phyloP scores from a whole-genome alignment of 2,888 invertebrate species.

The Tetrapedia diversipes region DNA sequence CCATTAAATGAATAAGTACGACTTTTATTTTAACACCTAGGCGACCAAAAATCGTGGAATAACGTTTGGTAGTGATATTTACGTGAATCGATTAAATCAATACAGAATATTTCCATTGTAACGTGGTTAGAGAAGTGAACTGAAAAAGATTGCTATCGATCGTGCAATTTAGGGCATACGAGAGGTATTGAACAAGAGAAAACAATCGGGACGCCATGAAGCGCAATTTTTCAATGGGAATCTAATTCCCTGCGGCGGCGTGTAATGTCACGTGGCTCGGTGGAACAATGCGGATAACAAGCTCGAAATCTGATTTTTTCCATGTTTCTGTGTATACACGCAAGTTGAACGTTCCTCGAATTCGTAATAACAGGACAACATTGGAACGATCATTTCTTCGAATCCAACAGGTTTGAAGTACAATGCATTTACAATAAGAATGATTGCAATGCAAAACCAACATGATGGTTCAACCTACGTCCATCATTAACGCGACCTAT shows the following conservation, averaged over 20 bases:
- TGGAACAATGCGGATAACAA: conserved; percentile 42
- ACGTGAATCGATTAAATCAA: not conserved
- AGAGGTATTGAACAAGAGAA: not conserved
- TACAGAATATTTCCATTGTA: not conserved
- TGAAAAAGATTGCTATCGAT: conserved; percentile 24
- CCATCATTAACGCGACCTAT: too few relatives aligned
- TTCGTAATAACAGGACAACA: conserved; percentile 1
- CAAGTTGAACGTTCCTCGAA: not conserved
- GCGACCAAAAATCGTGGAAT: too few relatives aligned
- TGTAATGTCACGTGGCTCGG: conserved; percentile 30
- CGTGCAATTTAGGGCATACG: conserved; percentile 24
- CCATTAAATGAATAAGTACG: too few relatives aligned
- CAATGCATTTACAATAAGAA: too few relatives aligned
- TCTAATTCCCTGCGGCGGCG: conserved; percentile 21
- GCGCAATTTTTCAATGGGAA: conserved; percentile 38
- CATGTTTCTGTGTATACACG: conserved; percentile 11
- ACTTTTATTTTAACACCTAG: too few relatives aligned
- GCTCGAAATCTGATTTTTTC: conserved; percentile 39
- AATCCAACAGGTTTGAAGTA: too few relatives aligned
- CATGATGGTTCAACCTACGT: too few relatives aligned
- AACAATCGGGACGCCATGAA: conserved; percentile 31
- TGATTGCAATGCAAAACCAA: too few relatives aligned
- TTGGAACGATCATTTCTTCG: not conserved
- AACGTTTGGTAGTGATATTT: too few relatives aligned
- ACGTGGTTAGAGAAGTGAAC: not conserved